phyloP scores from a whole-genome alignment of 2,888 invertebrate species.

The Drosophila silvestris region DNA sequence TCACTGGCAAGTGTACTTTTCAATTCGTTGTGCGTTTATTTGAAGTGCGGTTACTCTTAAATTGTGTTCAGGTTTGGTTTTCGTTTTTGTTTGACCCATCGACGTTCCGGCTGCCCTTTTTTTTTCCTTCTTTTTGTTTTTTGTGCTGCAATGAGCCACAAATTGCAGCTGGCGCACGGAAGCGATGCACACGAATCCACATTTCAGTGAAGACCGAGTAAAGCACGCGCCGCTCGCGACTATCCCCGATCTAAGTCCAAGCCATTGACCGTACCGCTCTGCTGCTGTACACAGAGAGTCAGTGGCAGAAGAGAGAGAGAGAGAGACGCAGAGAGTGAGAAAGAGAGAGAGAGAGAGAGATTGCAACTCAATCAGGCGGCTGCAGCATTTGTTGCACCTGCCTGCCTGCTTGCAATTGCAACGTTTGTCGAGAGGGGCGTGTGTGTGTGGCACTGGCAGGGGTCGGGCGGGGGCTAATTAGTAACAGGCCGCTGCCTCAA shows the following conservation, averaged over 20 bases:
- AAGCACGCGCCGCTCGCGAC: conserved; percentile 76
- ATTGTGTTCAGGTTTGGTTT: conserved; percentile 40
- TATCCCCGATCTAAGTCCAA: conserved; percentile 34
- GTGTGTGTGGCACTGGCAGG: not conserved
- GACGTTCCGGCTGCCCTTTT: conserved; percentile 68
- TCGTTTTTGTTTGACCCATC: conserved; percentile 38
- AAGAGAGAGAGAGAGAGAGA: conserved; percentile 3
- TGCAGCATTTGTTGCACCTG: conserved; percentile 64
- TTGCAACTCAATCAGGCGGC: conserved; percentile 72
- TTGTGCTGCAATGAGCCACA: conserved; percentile 56
- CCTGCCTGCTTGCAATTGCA: conserved; percentile 52
- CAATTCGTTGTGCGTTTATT: conserved; percentile 1
- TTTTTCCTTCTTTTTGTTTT: conserved; percentile 13
- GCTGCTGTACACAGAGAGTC: conserved; percentile 15
- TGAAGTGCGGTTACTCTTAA: conserved; percentile 22
- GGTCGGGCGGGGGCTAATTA: conserved; percentile 58
- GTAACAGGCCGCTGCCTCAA: conserved; percentile 75
- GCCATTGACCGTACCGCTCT: conserved; percentile 70
- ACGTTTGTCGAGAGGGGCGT: conserved; percentile 31
- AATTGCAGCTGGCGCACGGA: conserved; percentile 80
- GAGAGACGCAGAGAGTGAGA: not conserved
- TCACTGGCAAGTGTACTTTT: not conserved
- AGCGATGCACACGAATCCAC: conserved; percentile 65
- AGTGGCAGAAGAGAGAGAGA: not conserved
- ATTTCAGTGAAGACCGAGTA: conserved; percentile 39